phyloP scores from a whole-genome alignment of 2,797 vertebrate species.

The Mormyrops attenuatus region DNA sequence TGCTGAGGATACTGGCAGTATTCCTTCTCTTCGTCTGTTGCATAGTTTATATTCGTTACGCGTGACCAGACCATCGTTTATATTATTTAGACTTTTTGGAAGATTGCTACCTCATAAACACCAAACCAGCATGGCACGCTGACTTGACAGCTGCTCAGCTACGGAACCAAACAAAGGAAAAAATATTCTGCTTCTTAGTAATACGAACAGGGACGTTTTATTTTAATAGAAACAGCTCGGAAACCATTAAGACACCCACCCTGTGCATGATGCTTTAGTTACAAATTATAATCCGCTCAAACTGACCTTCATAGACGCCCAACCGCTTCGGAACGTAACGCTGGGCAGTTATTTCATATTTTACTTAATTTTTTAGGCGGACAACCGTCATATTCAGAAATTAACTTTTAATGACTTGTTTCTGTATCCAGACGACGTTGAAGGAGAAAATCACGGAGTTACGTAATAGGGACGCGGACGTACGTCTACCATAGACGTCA shows the following conservation, averaged over 20 bases:
- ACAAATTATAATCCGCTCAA: constrained; percentile 11
- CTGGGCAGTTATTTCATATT: constrained; percentile 16
- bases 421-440: not conserved
- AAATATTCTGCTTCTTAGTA: not conserved
- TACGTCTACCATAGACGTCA: not conserved
- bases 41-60: not conserved
- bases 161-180: not conserved
- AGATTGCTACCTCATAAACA: not conserved
- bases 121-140: not conserved
- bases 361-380: not conserved
- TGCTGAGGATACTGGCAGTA: not conserved
- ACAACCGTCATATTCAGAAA: not conserved
- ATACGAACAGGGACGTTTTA: not conserved
- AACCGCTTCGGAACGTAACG: constrained; percentile 13
- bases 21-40: not conserved
- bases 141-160: not conserved
- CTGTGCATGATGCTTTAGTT: constrained; percentile 10
- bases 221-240: not conserved
- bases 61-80: not conserved
- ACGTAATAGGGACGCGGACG: not conserved
- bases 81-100: not conserved
- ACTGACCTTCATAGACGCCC: constrained; percentile 30
- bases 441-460: not conserved
- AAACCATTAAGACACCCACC: not conserved
- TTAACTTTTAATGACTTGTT: not conserved